Base-by-base conservation (phyloP, 1,140 invertebrate species). In the Drosophila dunni region DNA sequence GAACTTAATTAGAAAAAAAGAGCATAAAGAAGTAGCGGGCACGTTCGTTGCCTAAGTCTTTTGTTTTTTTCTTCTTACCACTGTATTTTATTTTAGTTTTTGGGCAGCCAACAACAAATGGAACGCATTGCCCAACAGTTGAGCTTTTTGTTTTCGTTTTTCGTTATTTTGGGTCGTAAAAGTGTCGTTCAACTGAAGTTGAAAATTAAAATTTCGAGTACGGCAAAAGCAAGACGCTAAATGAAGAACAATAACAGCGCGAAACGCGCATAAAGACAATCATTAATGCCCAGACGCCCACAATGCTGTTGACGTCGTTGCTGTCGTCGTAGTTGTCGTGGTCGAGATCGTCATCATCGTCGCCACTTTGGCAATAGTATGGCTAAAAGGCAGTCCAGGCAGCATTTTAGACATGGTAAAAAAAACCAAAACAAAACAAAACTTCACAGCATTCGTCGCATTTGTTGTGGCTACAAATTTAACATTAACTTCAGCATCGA, bases 231-330 rank as follows among this genome's bases (percentile, higher is more conserved):
- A 48, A 29, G 61, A 58, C 73, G 62, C 70, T 60, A 74, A 74
- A 75, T 66, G 75, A 85, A 86, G 78, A 86, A 81, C 82, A 86
- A 85, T 76, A 82, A 86, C 79, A 65, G 64, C 50, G 63, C 78
- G 38, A 81, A 54, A 66, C 79, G 58, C 78, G 54, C 75, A 86
- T 72, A 86, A 85, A 86, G 77, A 88, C 71, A 88, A 79, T 82
- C 78, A 84, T 85, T 88, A 76, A 88, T 82, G 79, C 71, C 71
- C 54, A 48, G 67, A 82, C 82, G 79, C 82, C 82, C 83, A 88
- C 82, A 79, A 79, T 48, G 64, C 36, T 33, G 56, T 63, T 20
- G 60, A 34, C 38, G 33, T 46, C 40, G 69, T 81, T 46, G 15
- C 29, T 17, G 62, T 58, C 38, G 38, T 48, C 7, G 42, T 53